Evolutionary conservation across 2,797 vertebrate species (phyloP), one percentile per base, ranked within the genome.

Genomic region (Anisognathus igniventris): DNA sequence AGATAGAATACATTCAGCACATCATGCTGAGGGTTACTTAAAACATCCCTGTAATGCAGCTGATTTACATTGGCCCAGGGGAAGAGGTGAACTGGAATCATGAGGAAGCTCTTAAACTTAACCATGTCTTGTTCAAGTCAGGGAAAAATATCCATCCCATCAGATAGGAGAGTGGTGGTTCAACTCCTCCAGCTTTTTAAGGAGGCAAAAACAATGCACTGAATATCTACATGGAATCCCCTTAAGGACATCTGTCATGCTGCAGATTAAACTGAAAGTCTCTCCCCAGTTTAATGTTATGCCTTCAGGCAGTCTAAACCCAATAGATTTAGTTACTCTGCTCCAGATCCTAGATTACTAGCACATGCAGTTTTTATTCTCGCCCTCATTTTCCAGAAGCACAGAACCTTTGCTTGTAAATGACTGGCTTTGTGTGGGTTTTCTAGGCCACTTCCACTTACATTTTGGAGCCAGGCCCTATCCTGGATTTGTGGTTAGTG

Each of bases 211-310:
- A 95, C 91, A 96, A 94, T 90, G 42, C 31, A 9, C 45, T 88
- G 90, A 70, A 72, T 95, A 97, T 96, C 96, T 96, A 91, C 95
- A 95, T 86, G 85, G 94, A 95, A 97, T 95, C 92, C 95, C 95
- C 97, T 94, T 90, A 95, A 97, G 96, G 96, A 92, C 48, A 96
- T 96, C 92, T 94, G 96, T 97, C 96, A 96, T 96, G 94, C 87
- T 79, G 74, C 70, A 97, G 96, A 96, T 96, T 95, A 96, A 96
- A 93, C 95, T 51, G 73, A 93, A 93, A 95, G 86, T 96, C 90
- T 97, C 83, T 96, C 85, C 90, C 92, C 86, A 92, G 94, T 94
- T 97, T 96, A 90, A 94, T 95, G 95, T 85, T 93, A 80, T 96
- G 96, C 95, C 96, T 96, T 58, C 81, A 88, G 96, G 97, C 97